Base-by-base conservation (phyloP, 2,113 vertebrate genomes). In the Mastomys coucha region DNA sequence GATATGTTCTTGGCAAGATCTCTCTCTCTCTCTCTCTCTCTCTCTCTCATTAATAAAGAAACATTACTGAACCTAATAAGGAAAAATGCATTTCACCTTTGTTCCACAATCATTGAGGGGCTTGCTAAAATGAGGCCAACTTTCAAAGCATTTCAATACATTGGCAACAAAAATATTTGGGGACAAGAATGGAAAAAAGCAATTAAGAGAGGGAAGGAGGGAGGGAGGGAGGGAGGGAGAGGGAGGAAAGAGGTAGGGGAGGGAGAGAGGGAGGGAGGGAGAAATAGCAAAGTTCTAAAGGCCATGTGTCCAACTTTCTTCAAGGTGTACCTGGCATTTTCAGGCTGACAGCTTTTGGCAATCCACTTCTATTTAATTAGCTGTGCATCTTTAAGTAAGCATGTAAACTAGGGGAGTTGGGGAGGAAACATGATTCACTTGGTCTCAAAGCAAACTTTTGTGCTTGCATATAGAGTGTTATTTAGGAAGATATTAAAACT, bases 361-460 rank as follows among this genome's bases (percentile, higher is more conserved):
- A 89, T 91, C 19, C 19, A 77, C 10, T 96, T 97, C 89, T 87
- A 77, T 88, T 92, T 96, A 96, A 95, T 81, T 95, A 95, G 89
- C 88, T 94, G n/a, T 97, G 72, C 86, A 97, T 69, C 10, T 85
- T 17, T 82, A 94, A 89, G 67, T 85, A 82, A 90, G 16, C 5
- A 17, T 51, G 42, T 81, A 92, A 93, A 84, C 13, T 19, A 45
- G 51, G 65, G 13, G 67, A 72, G 17, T 5, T 51, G 42, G n/a
- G 36, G n/a, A 92, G 82, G 58, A 95, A 94, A 89, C 42, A 93
- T 45, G 87, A 36, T 19, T 19, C 12, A 45, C 16, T 81, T 93
- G 56, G 95, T 95, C 81, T 91, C 58, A 88, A 76, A 95, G 36
- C 51, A 97, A 77, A 82, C 7, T 10, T 89, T 28, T 86, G 0